Base-by-base conservation (phyloP, 2,113 vertebrate genomes). In the Anoplopoma fimbria region DNA sequence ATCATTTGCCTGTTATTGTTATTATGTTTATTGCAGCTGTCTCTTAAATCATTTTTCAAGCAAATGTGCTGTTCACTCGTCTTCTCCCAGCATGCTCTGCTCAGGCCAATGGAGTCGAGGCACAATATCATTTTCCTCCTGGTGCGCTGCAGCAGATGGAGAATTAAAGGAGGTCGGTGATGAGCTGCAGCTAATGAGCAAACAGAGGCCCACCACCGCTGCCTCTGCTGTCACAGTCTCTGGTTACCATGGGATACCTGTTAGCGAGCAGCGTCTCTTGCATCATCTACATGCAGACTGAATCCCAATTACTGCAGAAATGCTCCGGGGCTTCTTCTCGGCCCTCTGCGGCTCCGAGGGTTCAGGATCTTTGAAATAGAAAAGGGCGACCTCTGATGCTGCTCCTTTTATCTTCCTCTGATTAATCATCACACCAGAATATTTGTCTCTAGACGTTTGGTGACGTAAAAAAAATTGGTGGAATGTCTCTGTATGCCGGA, bases 121-220 rank as follows among this genome's bases (percentile, higher is more conserved):
- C 69, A 36, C 80, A 27, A 25, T 6, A 25, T 31, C n/a, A 0
- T 47, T 25, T 31, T 27, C 47, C 29, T 64, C 55, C 17, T 4
- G 17, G 8, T 34, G 40, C 25, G 13, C n/a, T 68, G 61, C 45
- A 31, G 36, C 79, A 81, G 70, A 38, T 33, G 62, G 36, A 79
- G 75, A 19, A 47, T 29, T 78, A 69, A 25, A 60, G 9, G 49
- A 13, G 23, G 25, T 27, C 4, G 27, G 27, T 4, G 60, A 70
- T 25, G 76, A 64, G 71, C 77, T 58, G 45, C 77, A 15, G 73
- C 73, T 81, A 81, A 85, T 27, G 31, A 85, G 78, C 53, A 67
- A 71, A 72, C 73, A 51, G 38, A 71, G 40, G 7, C 47, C 33
- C 13, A 17, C 67, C 23, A 12, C 67, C 9, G 23, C 34, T 21